phyloP scores from a whole-genome alignment of 2,113 vertebrate genomes.

The Fregata magnificens region DNA sequence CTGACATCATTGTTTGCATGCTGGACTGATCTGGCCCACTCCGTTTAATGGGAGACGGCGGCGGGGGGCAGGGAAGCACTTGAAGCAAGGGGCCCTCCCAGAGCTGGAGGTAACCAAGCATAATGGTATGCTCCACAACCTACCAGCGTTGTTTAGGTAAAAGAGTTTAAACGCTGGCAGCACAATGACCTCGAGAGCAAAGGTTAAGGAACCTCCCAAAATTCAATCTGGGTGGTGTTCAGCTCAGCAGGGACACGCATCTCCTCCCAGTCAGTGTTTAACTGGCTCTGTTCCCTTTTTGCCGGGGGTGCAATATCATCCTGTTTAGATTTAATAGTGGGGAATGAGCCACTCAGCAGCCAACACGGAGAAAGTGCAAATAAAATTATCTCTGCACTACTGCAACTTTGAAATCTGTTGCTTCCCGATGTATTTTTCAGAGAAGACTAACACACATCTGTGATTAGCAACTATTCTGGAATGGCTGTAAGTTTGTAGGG shows the following conservation, averaged over 20 bases:
- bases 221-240: neutral
- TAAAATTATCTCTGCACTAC: neutral
- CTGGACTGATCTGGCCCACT: neutral
- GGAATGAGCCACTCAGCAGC: neutral
- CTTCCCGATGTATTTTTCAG: neutral
- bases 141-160: neutral
- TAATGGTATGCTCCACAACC: neutral
- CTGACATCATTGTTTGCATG: constrained; percentile 13
- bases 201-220: constrained; percentile 24
- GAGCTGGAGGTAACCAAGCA: neutral
- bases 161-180: neutral
- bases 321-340: neutral
- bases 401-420: neutral
- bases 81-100: neutral
- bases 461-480: neutral
- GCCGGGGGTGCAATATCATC: neutral
- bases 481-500: neutral
- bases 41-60: accelerated
- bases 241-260: neutral
- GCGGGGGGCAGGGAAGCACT: neutral
- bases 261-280: neutral
- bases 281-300: neutral
- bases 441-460: neutral
- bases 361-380: neutral
- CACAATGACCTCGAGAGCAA: neutral